Percentiles rank a stretch among this genome's conserved stretches.
Evolutionary conservation across 1,140 invertebrate genomes (phyloP).

Genomic region (Parasteatoda tepidariorum): DNA sequence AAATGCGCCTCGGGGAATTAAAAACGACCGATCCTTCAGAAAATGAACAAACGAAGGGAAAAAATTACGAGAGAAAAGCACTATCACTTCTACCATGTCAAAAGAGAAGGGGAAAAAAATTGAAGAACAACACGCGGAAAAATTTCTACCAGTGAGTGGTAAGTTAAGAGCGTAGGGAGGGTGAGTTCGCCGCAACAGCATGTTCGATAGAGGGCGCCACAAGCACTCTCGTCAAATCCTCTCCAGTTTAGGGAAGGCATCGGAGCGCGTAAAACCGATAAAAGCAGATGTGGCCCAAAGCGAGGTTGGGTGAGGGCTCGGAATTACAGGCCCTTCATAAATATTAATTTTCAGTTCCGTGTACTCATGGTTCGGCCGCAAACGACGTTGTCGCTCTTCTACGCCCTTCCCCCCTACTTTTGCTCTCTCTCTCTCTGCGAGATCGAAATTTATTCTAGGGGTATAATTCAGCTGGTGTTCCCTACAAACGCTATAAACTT

Average conservation of each 20-base stretch:
- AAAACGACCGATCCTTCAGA: neutral
- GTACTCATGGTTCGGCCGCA: slow-evolving; percentile 21
- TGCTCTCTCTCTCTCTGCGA: neutral
- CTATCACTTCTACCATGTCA: neutral
- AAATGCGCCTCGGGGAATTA: neutral
- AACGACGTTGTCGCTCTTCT: no score
- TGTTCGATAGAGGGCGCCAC: neutral
- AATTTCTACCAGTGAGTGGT: neutral
- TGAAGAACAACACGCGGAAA: neutral
- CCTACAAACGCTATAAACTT: neutral
- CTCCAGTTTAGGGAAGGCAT: slow-evolving; percentile 3
- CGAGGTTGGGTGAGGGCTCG: slow-evolving; percentile 2
- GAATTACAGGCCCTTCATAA: slow-evolving; percentile 52
- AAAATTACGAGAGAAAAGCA: neutral
- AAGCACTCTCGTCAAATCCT: neutral
- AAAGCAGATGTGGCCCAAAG: slow-evolving; percentile 55
- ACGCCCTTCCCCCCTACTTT: neutral
- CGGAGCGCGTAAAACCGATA: slow-evolving; percentile 55
- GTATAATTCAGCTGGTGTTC: neutral
- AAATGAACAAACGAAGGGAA: neutral
- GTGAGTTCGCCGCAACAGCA: neutral
- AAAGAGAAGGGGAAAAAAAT: neutral
- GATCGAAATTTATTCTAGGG: neutral
- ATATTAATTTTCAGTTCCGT: slow-evolving; percentile 56
- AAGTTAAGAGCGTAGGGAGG: neutral